These are phyloP conservation scores for Drosophila aff. DNA, from an alignment of 1,140 invertebrate species.

Conservation along the genomic window DNA sequence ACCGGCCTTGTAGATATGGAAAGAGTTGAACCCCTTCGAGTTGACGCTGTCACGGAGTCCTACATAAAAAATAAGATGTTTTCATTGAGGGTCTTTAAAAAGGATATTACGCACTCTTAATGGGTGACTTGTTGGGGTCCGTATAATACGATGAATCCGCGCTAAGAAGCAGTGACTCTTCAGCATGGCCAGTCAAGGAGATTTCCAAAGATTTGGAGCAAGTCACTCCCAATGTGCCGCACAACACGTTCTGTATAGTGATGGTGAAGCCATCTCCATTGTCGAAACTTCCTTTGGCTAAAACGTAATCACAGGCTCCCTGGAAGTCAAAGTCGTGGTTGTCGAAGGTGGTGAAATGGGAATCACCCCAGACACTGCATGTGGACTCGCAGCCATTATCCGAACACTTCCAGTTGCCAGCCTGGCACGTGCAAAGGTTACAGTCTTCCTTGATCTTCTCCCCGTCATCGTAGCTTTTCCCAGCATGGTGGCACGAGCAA, in stretches of 20 bases:
- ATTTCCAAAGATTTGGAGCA: conserved; percentile 93
- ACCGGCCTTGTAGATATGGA: conserved; percentile 86
- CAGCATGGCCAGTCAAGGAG: conserved; percentile 81
- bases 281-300: conserved; percentile 89
- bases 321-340: conserved; percentile 94
- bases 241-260: conserved; percentile 88
- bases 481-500: conserved; percentile 96
- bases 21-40: conserved; percentile 65
- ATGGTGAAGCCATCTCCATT: conserved; percentile 89
- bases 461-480: conserved; percentile 92
- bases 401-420: conserved; percentile 90
- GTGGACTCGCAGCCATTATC: conserved; percentile 88
- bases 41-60: conserved; percentile 72
- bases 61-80: conserved; percentile 7
- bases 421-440: conserved; percentile 90
- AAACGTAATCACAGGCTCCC: conserved; percentile 93
- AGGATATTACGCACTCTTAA: conserved; percentile 64
- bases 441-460: conserved; percentile 92
- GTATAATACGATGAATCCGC: conserved; percentile 85
- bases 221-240: conserved; percentile 93
- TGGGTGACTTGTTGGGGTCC: conserved; percentile 73
- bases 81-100: neutral
- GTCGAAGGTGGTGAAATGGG: conserved; percentile 95
- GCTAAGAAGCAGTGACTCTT: conserved; percentile 88
- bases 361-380: conserved; percentile 94